A percentile compares a stretch with the other conserved stretches of the same genome.
Conservation (phyloP, 2,113 vertebrate genomes). For the Salvelinus sp. region DNA sequence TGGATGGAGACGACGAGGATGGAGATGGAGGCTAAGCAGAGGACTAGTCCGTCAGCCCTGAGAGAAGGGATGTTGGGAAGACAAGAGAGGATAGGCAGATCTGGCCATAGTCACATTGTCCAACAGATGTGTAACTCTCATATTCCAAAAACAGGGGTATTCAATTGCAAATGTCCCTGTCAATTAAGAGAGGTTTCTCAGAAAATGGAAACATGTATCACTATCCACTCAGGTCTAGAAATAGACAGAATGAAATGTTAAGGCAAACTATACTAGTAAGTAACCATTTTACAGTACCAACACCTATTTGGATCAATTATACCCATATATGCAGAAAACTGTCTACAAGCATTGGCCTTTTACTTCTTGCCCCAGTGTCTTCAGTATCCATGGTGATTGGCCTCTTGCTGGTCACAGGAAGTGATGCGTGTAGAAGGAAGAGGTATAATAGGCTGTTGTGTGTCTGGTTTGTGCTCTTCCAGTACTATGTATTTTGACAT, state of each 20-base stretch:
- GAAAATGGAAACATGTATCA: conserved; percentile 4
- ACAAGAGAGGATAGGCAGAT: conserved; percentile 29
- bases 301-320: conserved; percentile 36
- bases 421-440: conserved; percentile 17
- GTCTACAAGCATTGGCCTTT: conserved; percentile 64
- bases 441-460: conserved; percentile 12
- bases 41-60: conserved; percentile 73
- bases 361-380: conserved; percentile 40
- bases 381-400: conserved; percentile 24
- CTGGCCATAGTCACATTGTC: conserved; percentile 24
- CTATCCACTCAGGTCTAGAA: conserved; percentile 16
- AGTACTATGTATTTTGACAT: conserved; percentile 52
- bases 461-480: conserved; percentile 44
- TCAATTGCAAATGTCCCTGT: conserved; percentile 44
- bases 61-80: conserved; percentile 13
- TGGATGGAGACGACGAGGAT: conserved; percentile 94
- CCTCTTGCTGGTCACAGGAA: conserved; percentile 38
- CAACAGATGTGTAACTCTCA: conserved; percentile 39
- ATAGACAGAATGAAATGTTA: conserved; percentile 11
- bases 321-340: conserved; percentile 24
- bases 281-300: conserved; percentile 45
- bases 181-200: conserved; percentile 28
- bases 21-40: conserved; percentile 96
- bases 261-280: neutral
- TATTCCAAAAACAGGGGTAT: conserved; percentile 49